Conservation (phyloP, 2,888 invertebrate genomes). For the Agonopterix arenella region DNA sequence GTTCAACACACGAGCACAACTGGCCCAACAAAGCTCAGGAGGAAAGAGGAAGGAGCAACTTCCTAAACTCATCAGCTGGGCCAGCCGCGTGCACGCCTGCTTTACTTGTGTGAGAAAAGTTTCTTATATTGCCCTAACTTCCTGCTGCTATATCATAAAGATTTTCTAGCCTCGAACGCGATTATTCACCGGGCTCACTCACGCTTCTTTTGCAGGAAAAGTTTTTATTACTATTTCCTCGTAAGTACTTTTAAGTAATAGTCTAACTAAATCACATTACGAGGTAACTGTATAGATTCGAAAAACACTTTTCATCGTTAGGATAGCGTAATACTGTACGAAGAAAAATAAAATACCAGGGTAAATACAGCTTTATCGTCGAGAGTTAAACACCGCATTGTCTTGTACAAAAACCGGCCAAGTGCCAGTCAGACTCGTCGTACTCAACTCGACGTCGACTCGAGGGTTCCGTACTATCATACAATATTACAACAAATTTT, state of each 20-base stretch:
- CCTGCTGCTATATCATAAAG: conserved; percentile 33
- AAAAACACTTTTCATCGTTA: too few species aligned
- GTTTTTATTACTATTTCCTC: neutral
- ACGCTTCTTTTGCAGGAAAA: neutral
- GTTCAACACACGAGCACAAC: conserved; percentile 37
- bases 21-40: conserved; percentile 31
- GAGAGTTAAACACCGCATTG: too few species aligned
- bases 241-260: neutral
- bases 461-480: too few species aligned
- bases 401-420: too few species aligned
- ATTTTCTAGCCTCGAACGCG: conserved; percentile 12
- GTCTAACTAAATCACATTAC: too few species aligned
- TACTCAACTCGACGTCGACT: too few species aligned
- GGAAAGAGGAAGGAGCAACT: conserved; percentile 40
- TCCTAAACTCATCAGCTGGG: conserved; percentile 66
- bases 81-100: conserved; percentile 46
- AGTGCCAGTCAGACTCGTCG: too few species aligned
- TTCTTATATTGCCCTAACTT: conserved; percentile 54
- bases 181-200: conserved; percentile 6
- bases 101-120: conserved; percentile 50
- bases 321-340: too few species aligned
- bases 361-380: too few species aligned
- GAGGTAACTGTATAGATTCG: too few species aligned
- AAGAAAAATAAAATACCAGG: too few species aligned
- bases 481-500: too few species aligned